phyloP scores from a whole-genome alignment of 2,113 vertebrate genomes.

The Gymnarchus niloticus region DNA sequence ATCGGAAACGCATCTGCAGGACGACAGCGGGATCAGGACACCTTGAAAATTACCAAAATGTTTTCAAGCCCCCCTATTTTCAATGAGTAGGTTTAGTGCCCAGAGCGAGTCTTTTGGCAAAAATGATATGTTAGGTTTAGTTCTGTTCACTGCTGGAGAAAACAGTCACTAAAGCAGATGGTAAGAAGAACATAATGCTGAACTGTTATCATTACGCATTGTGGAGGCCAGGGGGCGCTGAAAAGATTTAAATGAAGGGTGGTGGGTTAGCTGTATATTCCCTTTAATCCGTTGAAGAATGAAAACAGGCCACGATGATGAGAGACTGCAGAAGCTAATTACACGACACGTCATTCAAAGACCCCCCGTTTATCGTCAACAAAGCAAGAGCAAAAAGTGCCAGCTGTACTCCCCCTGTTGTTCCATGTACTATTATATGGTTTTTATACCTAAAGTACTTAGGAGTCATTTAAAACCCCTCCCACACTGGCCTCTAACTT shows the following conservation, averaged over 20 bases:
- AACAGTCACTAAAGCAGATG: conserved; percentile 49
- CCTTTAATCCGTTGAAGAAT: not conserved
- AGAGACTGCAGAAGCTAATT: conserved; percentile 1
- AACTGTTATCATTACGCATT: conserved; percentile 20
- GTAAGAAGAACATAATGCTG: not conserved
- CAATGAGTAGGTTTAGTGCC: conserved; percentile 24
- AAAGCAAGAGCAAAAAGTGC: not conserved
- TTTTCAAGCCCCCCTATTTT: conserved; percentile 1
- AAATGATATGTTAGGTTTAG: conserved; percentile 33
- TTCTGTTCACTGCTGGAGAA: conserved; percentile 37
- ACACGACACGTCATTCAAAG: not conserved
- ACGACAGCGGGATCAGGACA: not conserved
- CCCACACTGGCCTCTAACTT: too few relatives aligned
- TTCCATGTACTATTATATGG: not conserved
- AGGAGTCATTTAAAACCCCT: not conserved
- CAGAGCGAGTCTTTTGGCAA: conserved; percentile 43
- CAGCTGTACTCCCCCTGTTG: not conserved
- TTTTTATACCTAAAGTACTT: not conserved
- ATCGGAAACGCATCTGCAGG: not conserved
- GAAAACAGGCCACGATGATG: conserved; percentile 3
- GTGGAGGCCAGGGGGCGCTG: not conserved
- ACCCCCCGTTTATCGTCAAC: not conserved
- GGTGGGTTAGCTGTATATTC: not conserved
- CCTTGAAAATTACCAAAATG: not conserved
- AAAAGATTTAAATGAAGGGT: not conserved